Evolutionary conservation across 2,888 invertebrate genomes (phyloP), one percentile per base, ranked within the genome.

Genomic region (Zaprionus obscuricornis): DNA sequence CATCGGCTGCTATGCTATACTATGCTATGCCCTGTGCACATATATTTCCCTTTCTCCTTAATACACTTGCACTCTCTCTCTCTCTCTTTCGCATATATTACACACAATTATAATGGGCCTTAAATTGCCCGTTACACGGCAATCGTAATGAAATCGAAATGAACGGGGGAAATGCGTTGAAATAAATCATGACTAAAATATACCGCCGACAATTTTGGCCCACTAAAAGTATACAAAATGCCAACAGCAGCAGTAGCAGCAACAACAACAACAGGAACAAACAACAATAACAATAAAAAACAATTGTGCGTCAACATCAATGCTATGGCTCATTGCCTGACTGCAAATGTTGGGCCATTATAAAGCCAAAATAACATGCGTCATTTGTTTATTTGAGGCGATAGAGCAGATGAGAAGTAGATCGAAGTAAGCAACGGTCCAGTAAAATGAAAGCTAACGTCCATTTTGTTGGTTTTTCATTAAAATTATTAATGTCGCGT

Each of bases 81-180:
- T 13, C 18, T 3, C 5, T 10, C 49, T 18, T n/a, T 8, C 26
- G 20, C 4, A 17, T 42, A 27, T 20, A 17, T 11, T 6, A 8
- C 3, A 1, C 13, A 6, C 11, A n/a, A 11, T 3, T 17, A 22
- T 52, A 66, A 65, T 64, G 68, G 56, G 60, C 55, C 34, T 64
- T 62, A 55, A 69, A 69, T 68, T 65, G 65, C 67, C 65, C 59
- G 71, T 71, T 63, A 64, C 64, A 58, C 66, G 74, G 69, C 77
- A 85, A 82, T 78, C 65, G 78, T 58, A 74, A 82, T 70, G 79
- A 63, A 69, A 70, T 78, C 74, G 56, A 77, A 77, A 73, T 51
- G 60, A 43, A 49, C 36, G 42, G 58, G 52, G 66, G 59, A 85
- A 85, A 81, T 62, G 56, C 58, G 20, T 10, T 11, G 31, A 58